Conservation (phyloP, 2,113 vertebrate genomes). For the Nanger granti region DNA sequence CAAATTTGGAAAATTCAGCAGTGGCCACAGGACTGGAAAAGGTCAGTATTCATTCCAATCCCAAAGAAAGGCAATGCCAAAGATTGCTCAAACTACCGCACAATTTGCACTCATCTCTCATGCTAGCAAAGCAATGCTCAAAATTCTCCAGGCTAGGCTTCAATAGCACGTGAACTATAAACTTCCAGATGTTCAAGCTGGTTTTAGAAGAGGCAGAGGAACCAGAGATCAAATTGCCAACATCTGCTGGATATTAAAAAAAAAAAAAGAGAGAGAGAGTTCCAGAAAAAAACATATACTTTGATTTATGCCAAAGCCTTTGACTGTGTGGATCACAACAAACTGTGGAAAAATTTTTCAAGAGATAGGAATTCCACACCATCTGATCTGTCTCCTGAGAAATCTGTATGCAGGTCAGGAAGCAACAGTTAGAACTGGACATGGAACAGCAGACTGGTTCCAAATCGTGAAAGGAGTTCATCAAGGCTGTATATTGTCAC, state of each 20-base stretch:
- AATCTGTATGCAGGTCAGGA: neutral
- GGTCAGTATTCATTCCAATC: neutral
- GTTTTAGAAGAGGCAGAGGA: neutral
- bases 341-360: neutral
- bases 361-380: neutral
- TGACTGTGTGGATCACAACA: neutral
- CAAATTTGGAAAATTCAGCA: neutral
- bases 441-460: neutral
- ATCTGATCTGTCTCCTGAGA: neutral
- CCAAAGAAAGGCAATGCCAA: neutral
- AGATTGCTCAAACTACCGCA: rapidly evolving
- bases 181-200: neutral
- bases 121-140: neutral
- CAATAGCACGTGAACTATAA: rapidly evolving
- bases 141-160: neutral
- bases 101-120: neutral
- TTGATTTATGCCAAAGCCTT: neutral
- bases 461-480: rapidly evolving
- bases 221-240: neutral
- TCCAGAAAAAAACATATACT: neutral
- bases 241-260: neutral
- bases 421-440: neutral
- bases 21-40: neutral
- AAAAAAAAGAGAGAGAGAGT: neutral
- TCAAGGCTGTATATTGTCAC: neutral